Base-by-base conservation (phyloP, 2,888 invertebrate species). In the Lomographa bimaculata region DNA sequence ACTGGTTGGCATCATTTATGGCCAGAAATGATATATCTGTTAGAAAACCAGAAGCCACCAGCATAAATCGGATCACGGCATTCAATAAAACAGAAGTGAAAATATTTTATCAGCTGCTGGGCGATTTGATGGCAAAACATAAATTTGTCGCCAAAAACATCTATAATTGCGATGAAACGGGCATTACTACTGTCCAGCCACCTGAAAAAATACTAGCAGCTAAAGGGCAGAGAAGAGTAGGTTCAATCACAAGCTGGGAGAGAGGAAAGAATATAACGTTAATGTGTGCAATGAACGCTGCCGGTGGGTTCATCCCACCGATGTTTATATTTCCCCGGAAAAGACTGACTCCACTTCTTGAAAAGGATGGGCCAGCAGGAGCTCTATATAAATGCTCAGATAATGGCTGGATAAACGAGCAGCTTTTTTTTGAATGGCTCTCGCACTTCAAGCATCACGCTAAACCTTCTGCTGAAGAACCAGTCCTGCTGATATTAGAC, bases 261-360 rank as follows among this genome's bases (percentile, higher is more conserved):
- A 58, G 71, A 54, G 79, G 76, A 25, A 63, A 61, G 33, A 62
- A 70, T 23, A 70, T 81, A 1, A 84, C 82, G 1, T 38, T 79
- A n/a, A 25, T 79, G 28, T 81, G 74, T 60, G 60, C 73, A 7
- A 71, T 80, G 64, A 82, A 62, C 55, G 68, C 71, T 48, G 57
- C 72, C 24, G 72, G 81, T 5, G 29, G 40, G 6, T 82, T 53
- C 48, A 58, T 85, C 12, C 80, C 82, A 3, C 83, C 81, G 1
- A 78, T 86, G 78, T 81, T 84, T 53, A 81, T 86, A 27, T 86
- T 71, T 39, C 79, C 79, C 0, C 36, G 79, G 10, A 70, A 81
- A 47, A 70, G 74, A 37, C 58, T 78, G 71, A 70, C 67, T 24
- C 68, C 71, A 5, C 41, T 47, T 1, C 58, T 84, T 5, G 65